phyloP scores from a whole-genome alignment of 2,797 vertebrate species.

The Myoxocephalus aenaeus region DNA sequence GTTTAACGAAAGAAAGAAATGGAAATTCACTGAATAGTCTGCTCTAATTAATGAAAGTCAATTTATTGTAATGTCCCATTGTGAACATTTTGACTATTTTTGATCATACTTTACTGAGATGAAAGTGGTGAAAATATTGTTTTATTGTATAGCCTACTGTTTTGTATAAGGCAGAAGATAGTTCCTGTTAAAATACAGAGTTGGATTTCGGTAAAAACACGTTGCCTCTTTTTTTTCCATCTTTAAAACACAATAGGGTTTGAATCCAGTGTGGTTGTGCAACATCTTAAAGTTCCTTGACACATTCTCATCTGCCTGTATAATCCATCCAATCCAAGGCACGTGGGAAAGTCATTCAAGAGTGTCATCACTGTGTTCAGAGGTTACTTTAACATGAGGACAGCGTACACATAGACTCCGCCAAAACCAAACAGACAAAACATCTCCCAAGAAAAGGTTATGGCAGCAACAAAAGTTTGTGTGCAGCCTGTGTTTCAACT shows the following conservation, averaged over 20 bases:
- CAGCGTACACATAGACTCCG: conserved; percentile 54
- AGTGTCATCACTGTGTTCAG: conserved; percentile 76
- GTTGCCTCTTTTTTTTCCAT: conserved; percentile 39
- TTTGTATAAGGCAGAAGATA: conserved; percentile 70
- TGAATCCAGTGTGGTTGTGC: conserved; percentile 70
- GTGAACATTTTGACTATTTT: conserved; percentile 38
- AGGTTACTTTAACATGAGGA: conserved; percentile 74
- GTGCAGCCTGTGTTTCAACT: conserved; percentile 37
- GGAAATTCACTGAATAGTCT: conserved; percentile 59
- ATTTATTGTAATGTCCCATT: conserved; percentile 36
- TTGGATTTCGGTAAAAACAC: conserved; percentile 44
- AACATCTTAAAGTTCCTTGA: conserved; percentile 63
- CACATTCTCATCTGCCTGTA: conserved; percentile 78
- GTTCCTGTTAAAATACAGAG: conserved; percentile 66
- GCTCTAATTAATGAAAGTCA: conserved; percentile 52
- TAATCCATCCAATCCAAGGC: conserved; percentile 79
- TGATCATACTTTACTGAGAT: conserved; percentile 46
- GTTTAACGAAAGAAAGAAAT: conserved; percentile 79
- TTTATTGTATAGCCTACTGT: conserved; percentile 63
- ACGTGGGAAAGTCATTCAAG: conserved; percentile 83
- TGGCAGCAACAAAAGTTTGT: conserved; percentile 35
- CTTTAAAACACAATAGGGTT: conserved; percentile 55
- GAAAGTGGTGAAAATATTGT: conserved; percentile 36
- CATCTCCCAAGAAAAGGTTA: conserved; percentile 32
- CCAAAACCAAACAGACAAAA: conserved; percentile 29